Conservation (phyloP, 2,888 invertebrate genomes). For the Philaethria dido region DNA sequence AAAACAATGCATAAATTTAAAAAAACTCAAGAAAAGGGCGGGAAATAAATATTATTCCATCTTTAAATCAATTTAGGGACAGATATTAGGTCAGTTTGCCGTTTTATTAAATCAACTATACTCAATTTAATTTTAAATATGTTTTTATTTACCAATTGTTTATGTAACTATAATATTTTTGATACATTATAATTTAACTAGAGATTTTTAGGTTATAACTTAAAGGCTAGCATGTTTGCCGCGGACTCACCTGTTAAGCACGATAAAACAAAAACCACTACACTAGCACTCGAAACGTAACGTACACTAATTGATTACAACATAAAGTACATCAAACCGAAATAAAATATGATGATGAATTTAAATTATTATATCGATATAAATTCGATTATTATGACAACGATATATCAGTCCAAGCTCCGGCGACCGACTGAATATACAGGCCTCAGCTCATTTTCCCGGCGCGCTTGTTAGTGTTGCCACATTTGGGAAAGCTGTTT, state of each 20-base stretch:
- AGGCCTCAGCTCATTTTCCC: slow-evolving; percentile 44
- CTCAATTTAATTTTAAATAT: neutral
- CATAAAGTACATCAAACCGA: slow-evolving; percentile 41
- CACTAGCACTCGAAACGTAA: slow-evolving; percentile 35
- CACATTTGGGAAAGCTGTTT: slow-evolving; percentile 27
- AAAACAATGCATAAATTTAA: neutral
- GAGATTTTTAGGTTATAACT: slow-evolving; percentile 13
- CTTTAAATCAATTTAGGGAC: neutral
- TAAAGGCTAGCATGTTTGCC: slow-evolving; percentile 14
- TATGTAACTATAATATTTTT: neutral
- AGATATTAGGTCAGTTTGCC: neutral
- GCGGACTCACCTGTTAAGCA: slow-evolving; percentile 40
- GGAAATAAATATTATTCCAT: neutral
- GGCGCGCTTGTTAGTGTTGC: slow-evolving; percentile 42
- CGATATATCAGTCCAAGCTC: slow-evolving; percentile 54
- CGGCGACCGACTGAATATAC: slow-evolving; percentile 68
- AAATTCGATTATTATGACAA: slow-evolving; percentile 38
- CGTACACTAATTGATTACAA: slow-evolving; percentile 34
- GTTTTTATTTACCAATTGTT: neutral
- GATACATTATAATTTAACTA: neutral
- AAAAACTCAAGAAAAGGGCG: neutral
- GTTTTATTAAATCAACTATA: neutral
- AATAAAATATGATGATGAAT: slow-evolving; percentile 37
- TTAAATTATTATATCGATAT: slow-evolving; percentile 41
- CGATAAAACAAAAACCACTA: slow-evolving; percentile 26